Evolutionary conservation across 1,140 invertebrate species (phyloP), one percentile per base, ranked within the genome.

Genomic region (Pachyrhynchus sulphureomaculatus): DNA sequence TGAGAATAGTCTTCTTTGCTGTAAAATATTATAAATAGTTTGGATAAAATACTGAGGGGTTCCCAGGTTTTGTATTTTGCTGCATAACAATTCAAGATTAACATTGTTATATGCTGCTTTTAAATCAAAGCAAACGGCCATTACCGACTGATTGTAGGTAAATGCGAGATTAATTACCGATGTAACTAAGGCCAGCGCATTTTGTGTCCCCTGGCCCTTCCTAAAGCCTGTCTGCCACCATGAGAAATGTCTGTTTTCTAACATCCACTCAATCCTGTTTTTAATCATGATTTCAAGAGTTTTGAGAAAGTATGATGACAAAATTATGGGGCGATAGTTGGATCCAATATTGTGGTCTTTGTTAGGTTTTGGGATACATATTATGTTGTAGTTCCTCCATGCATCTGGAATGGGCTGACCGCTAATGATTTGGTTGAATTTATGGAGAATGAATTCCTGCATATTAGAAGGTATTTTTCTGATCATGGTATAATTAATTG

Each of bases 41-140:
- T 62, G 54, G 12, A 29, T 1, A 10, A 54, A 37, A 26, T 47
- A 18, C 8, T 3, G 15, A 4, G 52, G 33, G 21, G 53, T 20
- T 3, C 47, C 13, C 5, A 55, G 26, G 5, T 55, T 10, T 2
- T 13, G 5, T 15, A 62, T 5, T 29, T 54, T 52, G 13, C 47
- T n/a, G 9, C 55, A 62, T 44, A 61, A 13, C 18, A 10, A 15
- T 21, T 12, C 33, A 13, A 53, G 45, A 13, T 34, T 24, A 12
- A 54, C 59, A 26, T 45, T n/a, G 18, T 62, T 32, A 39, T 55
- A 47, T 1, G 59, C 59, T 15, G 49, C 26, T 48, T 55, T 49
- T 10, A 62, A 47, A 24, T 62, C 59, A 17, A 62, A 18, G 51
- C 45, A 54, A 20, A 62, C 44, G 0, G 59, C 59, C 0, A 55